These are phyloP conservation scores for Centrocercus urophasianus DNA, from an alignment of 2,113 vertebrate genomes.

Conservation along the genomic window DNA sequence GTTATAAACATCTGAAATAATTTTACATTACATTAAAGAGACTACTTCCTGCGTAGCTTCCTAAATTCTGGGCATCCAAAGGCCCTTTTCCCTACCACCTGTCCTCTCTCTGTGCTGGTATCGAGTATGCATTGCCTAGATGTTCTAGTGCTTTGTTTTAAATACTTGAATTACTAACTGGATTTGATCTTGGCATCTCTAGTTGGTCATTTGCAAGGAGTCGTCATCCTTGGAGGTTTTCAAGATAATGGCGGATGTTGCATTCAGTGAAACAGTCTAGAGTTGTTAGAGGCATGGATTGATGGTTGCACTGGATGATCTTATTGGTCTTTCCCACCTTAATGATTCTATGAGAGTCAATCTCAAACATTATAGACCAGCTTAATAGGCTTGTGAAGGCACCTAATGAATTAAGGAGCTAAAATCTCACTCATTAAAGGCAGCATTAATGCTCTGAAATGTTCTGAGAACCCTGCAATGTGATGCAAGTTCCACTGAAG, in stretches of 20 bases:
- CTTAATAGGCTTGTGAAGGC: not conserved
- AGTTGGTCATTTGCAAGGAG: not conserved
- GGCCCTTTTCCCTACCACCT: not conserved
- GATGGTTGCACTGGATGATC: no score
- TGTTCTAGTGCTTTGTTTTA: not conserved
- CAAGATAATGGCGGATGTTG: no score
- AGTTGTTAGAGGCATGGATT: no score
- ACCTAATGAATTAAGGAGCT: not conserved
- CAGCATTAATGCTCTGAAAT: not conserved
- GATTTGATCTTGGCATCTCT: not conserved
- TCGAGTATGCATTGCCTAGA: not conserved
- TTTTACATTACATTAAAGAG: not conserved
- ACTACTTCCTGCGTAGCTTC: not conserved
- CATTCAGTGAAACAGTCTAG: no score
- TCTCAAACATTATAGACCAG: not conserved
- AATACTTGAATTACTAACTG: not conserved
- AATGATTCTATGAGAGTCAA: not conserved
- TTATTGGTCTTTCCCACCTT: no score
- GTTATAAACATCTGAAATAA: not conserved
- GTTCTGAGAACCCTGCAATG: not conserved
- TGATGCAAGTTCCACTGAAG: not conserved
- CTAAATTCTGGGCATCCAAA: not conserved
- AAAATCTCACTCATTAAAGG: not conserved
- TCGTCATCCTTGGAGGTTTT: no score
- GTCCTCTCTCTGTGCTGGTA: not conserved